phyloP scores from a whole-genome alignment of 1,140 invertebrate species.

The Drosophila punjabiensis region DNA sequence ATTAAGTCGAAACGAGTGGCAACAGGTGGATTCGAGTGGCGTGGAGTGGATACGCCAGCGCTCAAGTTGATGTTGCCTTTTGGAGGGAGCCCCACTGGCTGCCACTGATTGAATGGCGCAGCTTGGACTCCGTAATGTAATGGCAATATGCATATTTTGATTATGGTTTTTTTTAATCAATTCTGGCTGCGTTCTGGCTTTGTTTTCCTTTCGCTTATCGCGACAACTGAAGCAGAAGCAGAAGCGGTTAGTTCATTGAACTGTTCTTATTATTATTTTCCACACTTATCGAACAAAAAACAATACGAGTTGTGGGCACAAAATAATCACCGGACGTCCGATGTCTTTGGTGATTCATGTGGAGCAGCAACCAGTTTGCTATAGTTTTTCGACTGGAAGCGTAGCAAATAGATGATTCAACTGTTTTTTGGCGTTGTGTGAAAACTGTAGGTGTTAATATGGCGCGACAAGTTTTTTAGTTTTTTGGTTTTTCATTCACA shows the following conservation, averaged over 20 bases:
- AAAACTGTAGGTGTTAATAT: conserved; percentile 43
- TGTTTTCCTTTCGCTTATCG: conserved; percentile 45
- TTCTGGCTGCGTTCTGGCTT: conserved; percentile 1
- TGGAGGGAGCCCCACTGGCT: conserved; percentile 50
- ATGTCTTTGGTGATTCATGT: conserved; percentile 47
- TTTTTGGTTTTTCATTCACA: conserved; percentile 77
- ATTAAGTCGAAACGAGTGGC: conserved; percentile 53
- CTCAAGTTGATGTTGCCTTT: conserved; percentile 26
- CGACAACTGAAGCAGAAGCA: background rate
- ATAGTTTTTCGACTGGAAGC: conserved; percentile 15
- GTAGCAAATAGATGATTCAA: conserved; percentile 54
- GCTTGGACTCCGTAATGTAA: conserved; percentile 42
- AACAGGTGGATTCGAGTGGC: conserved; percentile 55
- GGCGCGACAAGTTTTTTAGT: conserved; percentile 60
- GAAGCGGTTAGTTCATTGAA: conserved; percentile 48
- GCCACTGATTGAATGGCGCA: conserved; percentile 15
- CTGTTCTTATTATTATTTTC: conserved; percentile 31
- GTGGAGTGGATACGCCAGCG: conserved; percentile 23
- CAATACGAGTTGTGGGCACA: background rate
- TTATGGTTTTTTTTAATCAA: conserved; percentile 28
- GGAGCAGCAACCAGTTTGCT: conserved; percentile 37
- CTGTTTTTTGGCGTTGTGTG: conserved; percentile 23
- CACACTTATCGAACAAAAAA: conserved; percentile 27
- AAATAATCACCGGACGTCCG: conserved; percentile 53
- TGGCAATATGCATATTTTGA: conserved; percentile 28